A percentile compares a stretch with the other conserved stretches of the same genome.
phyloP scores from a whole-genome alignment of 2,113 vertebrate genomes.

The Ibidorhyncha struthersii region DNA sequence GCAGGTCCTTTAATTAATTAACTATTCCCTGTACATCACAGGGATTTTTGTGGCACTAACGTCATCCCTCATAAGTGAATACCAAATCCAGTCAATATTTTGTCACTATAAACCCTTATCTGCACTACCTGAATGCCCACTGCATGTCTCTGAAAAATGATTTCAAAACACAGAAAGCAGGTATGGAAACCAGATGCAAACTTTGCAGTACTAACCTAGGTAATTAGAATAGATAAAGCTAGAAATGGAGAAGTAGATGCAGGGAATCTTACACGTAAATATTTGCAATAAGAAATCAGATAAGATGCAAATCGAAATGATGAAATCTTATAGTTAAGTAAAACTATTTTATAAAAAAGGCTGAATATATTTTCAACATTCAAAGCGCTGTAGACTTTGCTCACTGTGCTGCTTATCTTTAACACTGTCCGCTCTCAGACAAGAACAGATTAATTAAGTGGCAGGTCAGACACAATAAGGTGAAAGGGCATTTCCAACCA shows the following conservation, averaged over 20 bases:
- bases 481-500: conserved; percentile 78
- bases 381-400: conserved; percentile 55
- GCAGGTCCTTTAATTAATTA: conserved; percentile 82
- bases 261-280: not conserved
- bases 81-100: conserved; percentile 78
- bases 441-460: conserved; percentile 79
- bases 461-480: conserved; percentile 76
- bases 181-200: conserved; percentile 10
- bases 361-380: not conserved
- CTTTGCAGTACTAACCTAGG: not conserved
- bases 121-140: conserved; percentile 60
- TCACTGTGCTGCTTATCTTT: conserved; percentile 67
- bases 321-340: not conserved
- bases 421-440: conserved; percentile 68
- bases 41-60: conserved; percentile 75
- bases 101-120: conserved; percentile 65
- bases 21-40: conserved; percentile 75
- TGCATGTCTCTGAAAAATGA: not conserved
- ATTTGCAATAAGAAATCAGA: not conserved
- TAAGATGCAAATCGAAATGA: not conserved
- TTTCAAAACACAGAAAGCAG: not conserved
- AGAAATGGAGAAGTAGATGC: not conserved
- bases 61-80: conserved; percentile 72
- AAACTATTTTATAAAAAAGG: not conserved
- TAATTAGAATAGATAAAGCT: not conserved